Percentiles rank a stretch among this genome's conserved stretches.
Evolutionary conservation across 1,140 invertebrate genomes (phyloP).

Genomic region (Monochamus saltuarius): DNA sequence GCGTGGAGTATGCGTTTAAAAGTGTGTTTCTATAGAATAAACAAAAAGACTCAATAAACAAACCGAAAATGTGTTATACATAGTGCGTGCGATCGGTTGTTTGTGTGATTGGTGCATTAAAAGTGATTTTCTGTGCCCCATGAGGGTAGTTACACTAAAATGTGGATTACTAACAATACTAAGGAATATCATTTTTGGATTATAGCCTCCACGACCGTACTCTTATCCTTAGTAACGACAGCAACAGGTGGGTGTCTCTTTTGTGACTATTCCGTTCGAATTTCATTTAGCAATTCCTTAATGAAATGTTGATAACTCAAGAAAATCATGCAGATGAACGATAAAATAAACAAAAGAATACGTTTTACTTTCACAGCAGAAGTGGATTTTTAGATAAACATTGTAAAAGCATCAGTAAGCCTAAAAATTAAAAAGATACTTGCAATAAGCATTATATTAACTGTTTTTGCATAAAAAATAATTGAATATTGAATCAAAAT

Average conservation of each 20-base stretch:
- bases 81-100: conserved; percentile 24
- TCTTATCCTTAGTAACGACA: conserved; percentile 22
- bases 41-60: conserved; percentile 17
- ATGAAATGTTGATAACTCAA: too few relatives aligned
- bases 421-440: too few relatives aligned
- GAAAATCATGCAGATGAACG: too few relatives aligned
- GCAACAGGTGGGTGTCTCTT: conserved; percentile 30
- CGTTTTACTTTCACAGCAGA: too few relatives aligned
- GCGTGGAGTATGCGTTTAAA: conserved; percentile 30
- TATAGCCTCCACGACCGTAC: conserved; percentile 37
- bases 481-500: too few relatives aligned
- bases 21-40: conserved; percentile 28
- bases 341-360: too few relatives aligned
- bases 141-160: conserved; percentile 48
- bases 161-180: conserved; percentile 51
- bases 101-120: conserved; percentile 21
- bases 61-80: conserved; percentile 28
- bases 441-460: too few relatives aligned
- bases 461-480: too few relatives aligned
- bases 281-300: too few relatives aligned
- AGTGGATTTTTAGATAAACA: too few relatives aligned
- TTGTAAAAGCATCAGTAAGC: too few relatives aligned
- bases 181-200: conserved; percentile 49
- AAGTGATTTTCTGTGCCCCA: conserved; percentile 45
- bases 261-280: too few relatives aligned